Conservation (phyloP, 1,140 invertebrate species). For the Nautilus pompilius region DNA sequence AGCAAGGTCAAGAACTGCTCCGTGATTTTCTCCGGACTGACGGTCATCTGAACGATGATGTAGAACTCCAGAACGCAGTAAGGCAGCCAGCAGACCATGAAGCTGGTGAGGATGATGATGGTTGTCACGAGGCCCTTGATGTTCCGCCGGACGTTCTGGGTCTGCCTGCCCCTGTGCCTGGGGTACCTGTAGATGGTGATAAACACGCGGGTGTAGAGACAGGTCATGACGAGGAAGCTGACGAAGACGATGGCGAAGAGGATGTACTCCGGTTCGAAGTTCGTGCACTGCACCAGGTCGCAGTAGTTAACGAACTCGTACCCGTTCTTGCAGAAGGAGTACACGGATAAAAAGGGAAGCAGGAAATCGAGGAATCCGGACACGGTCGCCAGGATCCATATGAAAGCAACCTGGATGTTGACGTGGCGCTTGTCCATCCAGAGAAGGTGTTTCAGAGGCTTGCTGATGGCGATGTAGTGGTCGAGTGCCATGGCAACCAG, state of each 20-base stretch:
- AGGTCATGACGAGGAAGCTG: constrained; percentile 49
- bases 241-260: constrained; percentile 51
- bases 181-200: background rate
- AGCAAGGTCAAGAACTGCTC: constrained; percentile 18
- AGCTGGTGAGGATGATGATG: constrained; percentile 67
- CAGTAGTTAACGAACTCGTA: constrained; percentile 43
- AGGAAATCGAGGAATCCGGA: constrained; percentile 57
- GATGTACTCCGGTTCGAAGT: constrained; percentile 38
- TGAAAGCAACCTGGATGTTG: constrained; percentile 65
- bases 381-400: constrained; percentile 63
- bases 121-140: constrained; percentile 69
- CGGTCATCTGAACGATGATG: constrained; percentile 24
- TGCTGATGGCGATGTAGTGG: constrained; percentile 81
- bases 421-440: constrained; percentile 63
- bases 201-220: constrained; percentile 34
- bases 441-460: constrained; percentile 78
- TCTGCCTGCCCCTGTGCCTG: background rate
- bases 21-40: constrained; percentile 5
- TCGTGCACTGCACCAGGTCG: constrained; percentile 54
- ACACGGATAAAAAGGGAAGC: background rate
- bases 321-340: constrained; percentile 23
- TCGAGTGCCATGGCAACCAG: constrained; percentile 67
- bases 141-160: constrained; percentile 46
- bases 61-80: constrained; percentile 54
- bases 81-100: constrained; percentile 67